Base-by-base conservation (phyloP, 2,888 invertebrate species). In the Flexamia atlantica region DNA sequence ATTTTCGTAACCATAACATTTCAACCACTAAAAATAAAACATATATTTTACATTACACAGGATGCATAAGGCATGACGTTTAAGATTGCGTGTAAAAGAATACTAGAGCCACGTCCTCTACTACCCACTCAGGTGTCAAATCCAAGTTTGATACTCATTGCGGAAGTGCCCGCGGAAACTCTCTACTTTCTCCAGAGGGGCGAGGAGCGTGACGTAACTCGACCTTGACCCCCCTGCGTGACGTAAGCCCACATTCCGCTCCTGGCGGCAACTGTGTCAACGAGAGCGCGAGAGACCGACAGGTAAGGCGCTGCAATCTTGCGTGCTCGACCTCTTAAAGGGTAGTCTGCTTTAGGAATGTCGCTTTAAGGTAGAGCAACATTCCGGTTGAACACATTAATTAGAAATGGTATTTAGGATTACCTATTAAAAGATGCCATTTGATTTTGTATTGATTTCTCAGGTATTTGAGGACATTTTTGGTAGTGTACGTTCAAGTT, bases 181-280 rank as follows among this genome's bases (percentile, higher is more conserved):
- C 30, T 64, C 64, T 17, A 64, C 64, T 64, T 64, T 64, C 64
- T 64, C 64, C 30, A n/a, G 64, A 28, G 64, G 64, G 64, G 64
- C 30, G 64, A 57, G 20, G 2, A n/a, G 50, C 50, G 50, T 60
- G 5, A 30, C 64, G 64, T 64, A 64, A 64, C 23, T 53, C n/a
- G 28, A 64, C 64, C 64, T 64, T 64, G 64, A 64, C 64, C 64
- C 64, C 30, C 30, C 28, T 28, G 14, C 20, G 57, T 57, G 20
- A 57, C 14, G 64, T 64, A 30, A 64, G 28, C 7, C 30, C 9
- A 17, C 64, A 64, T 30, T 28, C 30, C 30, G 10, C 53, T 53
- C 53, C 64, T 28, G 64, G 64, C 17, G 1, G 64, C 28, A 64
- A 64, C 14, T 64, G 64, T 64, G 64, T 64, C 64, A 64, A 64